A percentile compares a stretch with the other conserved stretches of the same genome.
Conservation (phyloP, 2,888 invertebrate genomes). For the Trichopoda pennipes region DNA sequence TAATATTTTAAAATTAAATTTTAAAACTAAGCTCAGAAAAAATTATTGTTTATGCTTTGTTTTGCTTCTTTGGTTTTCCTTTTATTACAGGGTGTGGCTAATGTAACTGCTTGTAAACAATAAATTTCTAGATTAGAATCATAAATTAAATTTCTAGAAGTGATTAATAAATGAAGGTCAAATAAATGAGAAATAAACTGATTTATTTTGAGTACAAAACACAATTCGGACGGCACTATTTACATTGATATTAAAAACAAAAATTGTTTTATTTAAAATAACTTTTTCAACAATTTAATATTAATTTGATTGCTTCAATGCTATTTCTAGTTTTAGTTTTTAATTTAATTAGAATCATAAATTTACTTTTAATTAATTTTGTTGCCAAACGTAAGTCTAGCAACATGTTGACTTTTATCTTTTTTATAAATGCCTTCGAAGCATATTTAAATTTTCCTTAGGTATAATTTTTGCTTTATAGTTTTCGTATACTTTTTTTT, state of each 20-base stretch:
- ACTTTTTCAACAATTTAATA: neutral
- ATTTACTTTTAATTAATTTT: no score
- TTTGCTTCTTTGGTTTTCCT: conserved; percentile 1
- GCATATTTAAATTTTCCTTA: no score
- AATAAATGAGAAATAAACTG: neutral
- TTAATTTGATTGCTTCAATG: neutral
- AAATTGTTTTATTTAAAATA: neutral
- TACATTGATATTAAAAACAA: neutral
- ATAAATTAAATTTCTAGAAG: conserved; percentile 49
- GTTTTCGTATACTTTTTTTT: neutral
- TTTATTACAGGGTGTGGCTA: conserved; percentile 50
- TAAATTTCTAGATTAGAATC: conserved; percentile 54
- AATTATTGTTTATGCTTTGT: conserved; percentile 29
- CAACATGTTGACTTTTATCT: no score
- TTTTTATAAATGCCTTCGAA: no score
- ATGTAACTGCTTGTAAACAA: conserved; percentile 58
- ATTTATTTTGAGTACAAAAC: neutral
- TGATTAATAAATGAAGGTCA: conserved; percentile 56
- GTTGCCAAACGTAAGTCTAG: no score
- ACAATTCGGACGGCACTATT: neutral
- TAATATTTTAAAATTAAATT: conserved; percentile 19
- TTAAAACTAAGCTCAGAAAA: neutral
- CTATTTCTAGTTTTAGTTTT: neutral
- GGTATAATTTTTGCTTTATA: neutral
- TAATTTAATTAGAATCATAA: neutral